Conservation (phyloP, 2,113 vertebrate species). For the Camarhynchus parvulus region DNA sequence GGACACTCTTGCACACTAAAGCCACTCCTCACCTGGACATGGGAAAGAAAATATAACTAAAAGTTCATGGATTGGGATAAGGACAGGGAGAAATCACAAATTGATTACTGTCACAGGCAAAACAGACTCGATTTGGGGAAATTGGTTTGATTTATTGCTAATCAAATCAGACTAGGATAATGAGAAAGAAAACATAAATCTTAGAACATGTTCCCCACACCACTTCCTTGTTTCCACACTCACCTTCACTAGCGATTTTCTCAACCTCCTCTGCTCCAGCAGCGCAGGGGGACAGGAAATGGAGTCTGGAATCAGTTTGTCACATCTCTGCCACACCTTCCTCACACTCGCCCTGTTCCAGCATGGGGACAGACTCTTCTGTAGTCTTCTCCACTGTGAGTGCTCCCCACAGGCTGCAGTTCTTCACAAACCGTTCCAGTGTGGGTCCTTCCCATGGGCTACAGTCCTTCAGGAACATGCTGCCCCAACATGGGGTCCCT, state of each 20-base stretch:
- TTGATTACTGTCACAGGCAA: background rate
- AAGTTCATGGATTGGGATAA: background rate
- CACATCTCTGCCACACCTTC: background rate
- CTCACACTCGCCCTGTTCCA: background rate
- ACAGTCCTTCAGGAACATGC: background rate
- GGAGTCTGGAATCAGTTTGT: background rate
- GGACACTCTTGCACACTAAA: background rate
- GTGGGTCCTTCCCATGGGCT: background rate
- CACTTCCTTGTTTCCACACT: background rate
- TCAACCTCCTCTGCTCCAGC: background rate
- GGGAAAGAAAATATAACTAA: background rate
- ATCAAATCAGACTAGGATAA: background rate
- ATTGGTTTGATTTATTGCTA: background rate
- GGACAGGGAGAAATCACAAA: background rate
- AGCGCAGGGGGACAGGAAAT: background rate
- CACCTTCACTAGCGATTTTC: background rate
- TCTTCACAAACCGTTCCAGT: background rate
- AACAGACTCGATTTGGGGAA: accelerated
- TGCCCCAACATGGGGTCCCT: background rate
- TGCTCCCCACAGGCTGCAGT: background rate
- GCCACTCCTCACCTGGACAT: background rate
- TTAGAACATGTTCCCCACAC: background rate
- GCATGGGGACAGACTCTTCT: accelerated
- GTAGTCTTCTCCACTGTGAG: too few relatives aligned
- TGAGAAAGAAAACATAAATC: background rate